Conservation (phyloP, 92 coral and sea anemone genomes). For the Phenganax stokvisi region DNA sequence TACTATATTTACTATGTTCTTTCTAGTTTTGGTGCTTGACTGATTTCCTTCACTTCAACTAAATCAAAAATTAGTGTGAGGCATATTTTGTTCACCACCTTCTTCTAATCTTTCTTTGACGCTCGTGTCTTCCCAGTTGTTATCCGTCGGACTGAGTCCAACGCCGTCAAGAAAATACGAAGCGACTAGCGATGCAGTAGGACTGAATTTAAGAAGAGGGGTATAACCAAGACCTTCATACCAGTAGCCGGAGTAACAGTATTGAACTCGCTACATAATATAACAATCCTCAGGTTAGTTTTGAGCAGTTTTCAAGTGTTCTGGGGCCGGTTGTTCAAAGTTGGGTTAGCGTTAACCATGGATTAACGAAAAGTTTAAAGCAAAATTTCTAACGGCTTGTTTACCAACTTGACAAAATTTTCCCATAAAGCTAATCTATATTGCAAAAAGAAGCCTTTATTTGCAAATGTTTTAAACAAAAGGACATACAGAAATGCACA, state of each 20-base stretch:
- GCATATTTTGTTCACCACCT: background rate
- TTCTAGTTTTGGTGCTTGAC: background rate
- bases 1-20: too few relatives aligned
- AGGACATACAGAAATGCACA: too few relatives aligned
- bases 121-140: slow-evolving; percentile 39
- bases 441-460: too few relatives aligned
- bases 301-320: background rate
- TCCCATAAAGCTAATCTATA: too few relatives aligned
- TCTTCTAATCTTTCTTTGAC: slow-evolving; percentile 17
- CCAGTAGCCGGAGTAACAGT: slow-evolving; percentile 61
- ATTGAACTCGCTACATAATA: slow-evolving; percentile 49
- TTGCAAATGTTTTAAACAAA: too few relatives aligned
- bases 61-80: too few relatives aligned
- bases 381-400: too few relatives aligned
- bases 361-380: too few relatives aligned
- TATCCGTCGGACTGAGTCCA: slow-evolving; percentile 68
- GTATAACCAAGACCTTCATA: slow-evolving; percentile 69
- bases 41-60: too few relatives aligned
- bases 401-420: too few relatives aligned
- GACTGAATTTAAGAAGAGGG: slow-evolving; percentile 69
- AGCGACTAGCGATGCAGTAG: slow-evolving; percentile 59
- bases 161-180: slow-evolving; percentile 96
- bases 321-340: too few relatives aligned
- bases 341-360: too few relatives aligned
- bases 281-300: background rate